A percentile compares a stretch with the other conserved stretches of the same genome.
Evolutionary conservation across 1,140 invertebrate genomes (phyloP).

Genomic region (Maconellicoccus hirsutus): DNA sequence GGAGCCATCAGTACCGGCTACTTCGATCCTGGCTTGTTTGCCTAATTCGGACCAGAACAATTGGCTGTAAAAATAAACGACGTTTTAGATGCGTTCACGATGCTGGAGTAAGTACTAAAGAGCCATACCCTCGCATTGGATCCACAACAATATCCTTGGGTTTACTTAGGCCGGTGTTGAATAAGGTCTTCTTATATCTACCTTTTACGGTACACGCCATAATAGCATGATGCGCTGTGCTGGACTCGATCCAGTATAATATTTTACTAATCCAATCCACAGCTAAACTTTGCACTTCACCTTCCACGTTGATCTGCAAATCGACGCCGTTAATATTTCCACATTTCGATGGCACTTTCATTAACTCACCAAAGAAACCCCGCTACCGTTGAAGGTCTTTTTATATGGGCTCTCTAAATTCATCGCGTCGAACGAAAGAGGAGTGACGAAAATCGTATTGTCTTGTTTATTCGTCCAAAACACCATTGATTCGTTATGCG

Average conservation of each 20-base stretch:
- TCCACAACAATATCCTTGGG: conserved; percentile 55
- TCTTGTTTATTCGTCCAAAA: conserved; percentile 24
- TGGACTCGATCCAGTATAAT: conserved; percentile 62
- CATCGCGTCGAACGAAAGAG: neutral
- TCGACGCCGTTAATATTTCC: no score
- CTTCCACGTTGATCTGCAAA: conserved; percentile 23
- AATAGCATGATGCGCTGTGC: conserved; percentile 41
- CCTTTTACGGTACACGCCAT: conserved; percentile 48
- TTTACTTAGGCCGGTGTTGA: conserved; percentile 45
- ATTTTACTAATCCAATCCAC: conserved; percentile 62
- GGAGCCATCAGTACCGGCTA: conserved; percentile 52
- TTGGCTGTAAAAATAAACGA: conserved; percentile 36
- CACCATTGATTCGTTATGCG: conserved; percentile 7
- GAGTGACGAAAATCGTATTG: neutral
- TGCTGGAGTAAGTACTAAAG: neutral
- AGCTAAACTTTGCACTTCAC: conserved; percentile 56
- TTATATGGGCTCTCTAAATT: neutral
- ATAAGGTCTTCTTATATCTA: conserved; percentile 42
- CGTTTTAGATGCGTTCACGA: neutral
- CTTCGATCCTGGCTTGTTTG: conserved; percentile 45
- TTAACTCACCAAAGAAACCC: neutral
- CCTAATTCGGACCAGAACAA: conserved; percentile 83
- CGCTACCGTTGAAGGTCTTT: neutral
- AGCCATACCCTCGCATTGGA: conserved; percentile 43
- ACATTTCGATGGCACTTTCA: neutral